Evolutionary conservation across 2,888 invertebrate species (phyloP).

Genomic region (Pegoplata infirma): DNA sequence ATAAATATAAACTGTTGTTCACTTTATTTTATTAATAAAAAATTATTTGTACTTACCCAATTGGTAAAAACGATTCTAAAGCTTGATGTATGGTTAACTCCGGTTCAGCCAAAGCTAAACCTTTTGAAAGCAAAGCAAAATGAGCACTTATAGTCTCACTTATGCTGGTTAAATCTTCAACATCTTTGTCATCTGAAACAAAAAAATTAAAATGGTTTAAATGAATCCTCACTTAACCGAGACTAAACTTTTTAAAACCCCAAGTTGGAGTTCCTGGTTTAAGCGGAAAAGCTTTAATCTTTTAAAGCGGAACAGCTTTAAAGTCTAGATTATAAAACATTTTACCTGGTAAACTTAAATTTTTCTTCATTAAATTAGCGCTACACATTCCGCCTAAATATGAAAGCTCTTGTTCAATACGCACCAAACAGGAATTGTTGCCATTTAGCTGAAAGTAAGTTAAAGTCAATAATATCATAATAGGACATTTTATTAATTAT

Average conservation of each 20-base stretch:
- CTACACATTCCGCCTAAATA: slow-evolving; percentile 95
- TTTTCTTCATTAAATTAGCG: slow-evolving; percentile 91
- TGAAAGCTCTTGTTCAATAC: slow-evolving; percentile 92
- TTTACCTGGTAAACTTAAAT: slow-evolving; percentile 83
- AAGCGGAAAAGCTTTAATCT: no score
- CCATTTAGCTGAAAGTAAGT: slow-evolving; percentile 70
- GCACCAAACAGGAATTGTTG: slow-evolving; percentile 78
- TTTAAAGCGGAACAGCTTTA: no score
- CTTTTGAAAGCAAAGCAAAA: slow-evolving; percentile 89
- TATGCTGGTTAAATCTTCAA: slow-evolving; percentile 85
- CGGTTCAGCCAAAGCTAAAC: slow-evolving; percentile 91
- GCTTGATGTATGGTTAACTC: slow-evolving; percentile 93
- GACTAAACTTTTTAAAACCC: no score
- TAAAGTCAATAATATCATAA: background rate
- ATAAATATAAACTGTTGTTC: background rate
- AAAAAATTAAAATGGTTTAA: no score
- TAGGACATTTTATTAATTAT: background rate
- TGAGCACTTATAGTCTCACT: slow-evolving; percentile 81
- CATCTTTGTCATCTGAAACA: slow-evolving; percentile 81
- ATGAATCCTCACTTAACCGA: no score
- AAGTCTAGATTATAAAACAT: no score
- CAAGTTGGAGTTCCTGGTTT: no score
- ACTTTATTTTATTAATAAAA: background rate
- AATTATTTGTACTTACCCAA: slow-evolving; percentile 81
- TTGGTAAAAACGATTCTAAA: slow-evolving; percentile 91